A percentile compares a stretch with the other conserved stretches of the same genome.
Evolutionary conservation across 2,113 vertebrate genomes (phyloP).

Genomic region (Erpornis zantholeuca): DNA sequence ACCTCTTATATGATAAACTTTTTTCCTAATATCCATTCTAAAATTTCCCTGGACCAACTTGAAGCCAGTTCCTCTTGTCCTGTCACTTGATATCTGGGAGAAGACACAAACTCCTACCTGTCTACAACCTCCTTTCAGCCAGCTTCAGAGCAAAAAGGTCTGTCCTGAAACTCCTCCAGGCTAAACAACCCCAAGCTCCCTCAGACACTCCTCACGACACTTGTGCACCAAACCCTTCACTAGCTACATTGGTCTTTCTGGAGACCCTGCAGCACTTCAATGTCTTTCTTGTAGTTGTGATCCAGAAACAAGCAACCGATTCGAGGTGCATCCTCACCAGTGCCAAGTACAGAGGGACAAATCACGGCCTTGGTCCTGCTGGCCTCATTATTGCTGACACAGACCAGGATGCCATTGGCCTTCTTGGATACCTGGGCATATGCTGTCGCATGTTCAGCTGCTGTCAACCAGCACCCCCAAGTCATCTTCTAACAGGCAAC

Average conservation of each 20-base stretch:
- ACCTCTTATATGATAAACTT: neutral
- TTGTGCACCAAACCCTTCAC: neutral
- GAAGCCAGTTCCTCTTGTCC: neutral
- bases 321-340: accelerated
- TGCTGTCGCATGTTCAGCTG: neutral
- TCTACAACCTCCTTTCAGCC: neutral
- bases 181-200: neutral
- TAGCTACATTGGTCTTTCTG: neutral
- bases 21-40: neutral
- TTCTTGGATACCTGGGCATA: neutral
- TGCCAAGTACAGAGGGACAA: accelerated
- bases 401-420: neutral
- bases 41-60: neutral
- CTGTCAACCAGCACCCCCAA: neutral
- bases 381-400: neutral
- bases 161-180: neutral
- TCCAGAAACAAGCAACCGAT: neutral
- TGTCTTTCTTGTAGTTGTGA: neutral
- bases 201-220: neutral
- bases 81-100: neutral
- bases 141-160: neutral
- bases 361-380: neutral
- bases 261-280: neutral
- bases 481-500: neutral
- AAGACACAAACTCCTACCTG: neutral